phyloP scores from a whole-genome alignment of 2,797 vertebrate species.

The Zenarchopterus dispar region DNA sequence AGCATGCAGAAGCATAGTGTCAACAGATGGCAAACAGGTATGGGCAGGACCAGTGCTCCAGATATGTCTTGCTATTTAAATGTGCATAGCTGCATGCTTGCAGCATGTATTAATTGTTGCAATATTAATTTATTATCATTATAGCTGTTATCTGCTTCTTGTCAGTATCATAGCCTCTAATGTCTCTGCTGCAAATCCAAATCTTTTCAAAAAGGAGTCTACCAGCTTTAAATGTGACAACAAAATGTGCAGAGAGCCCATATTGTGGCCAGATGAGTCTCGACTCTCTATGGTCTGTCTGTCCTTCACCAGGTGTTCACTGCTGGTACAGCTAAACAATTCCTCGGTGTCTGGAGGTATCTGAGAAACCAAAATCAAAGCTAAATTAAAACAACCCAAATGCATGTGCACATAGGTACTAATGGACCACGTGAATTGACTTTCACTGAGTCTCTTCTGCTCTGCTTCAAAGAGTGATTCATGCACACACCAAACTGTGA shows the following conservation, averaged over 20 bases:
- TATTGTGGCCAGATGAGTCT: constrained; percentile 73
- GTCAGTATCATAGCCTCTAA: constrained; percentile 48
- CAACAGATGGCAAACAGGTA: constrained; percentile 28
- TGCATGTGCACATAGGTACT: constrained; percentile 34
- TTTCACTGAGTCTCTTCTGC: constrained; percentile 36
- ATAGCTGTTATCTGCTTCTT: constrained; percentile 50
- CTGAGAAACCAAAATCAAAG: constrained; percentile 25
- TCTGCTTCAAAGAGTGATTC: constrained; percentile 39
- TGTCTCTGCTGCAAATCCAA: constrained; percentile 49
- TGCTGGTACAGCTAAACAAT: constrained; percentile 60
- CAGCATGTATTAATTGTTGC: constrained; percentile 3
- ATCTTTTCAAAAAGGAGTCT: constrained; percentile 43
- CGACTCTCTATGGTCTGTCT: constrained; percentile 34
- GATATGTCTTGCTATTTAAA: constrained; percentile 12
- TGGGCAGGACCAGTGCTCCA: constrained; percentile 12
- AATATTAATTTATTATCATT: constrained; percentile 1
- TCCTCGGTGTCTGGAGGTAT: constrained; percentile 14
- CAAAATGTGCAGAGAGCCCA: constrained; percentile 53
- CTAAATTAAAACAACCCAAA: constrained; percentile 39
- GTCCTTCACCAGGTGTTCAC: constrained; percentile 52
- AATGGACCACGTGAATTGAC: constrained; percentile 8
- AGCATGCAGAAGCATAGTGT: constrained; percentile 30
- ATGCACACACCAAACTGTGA: constrained; percentile 59
- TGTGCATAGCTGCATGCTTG: constrained; percentile 11
- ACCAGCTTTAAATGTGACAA: constrained; percentile 46